Base-by-base conservation (phyloP, 2,113 vertebrate genomes). In the Rhinopithecus roxellana region DNA sequence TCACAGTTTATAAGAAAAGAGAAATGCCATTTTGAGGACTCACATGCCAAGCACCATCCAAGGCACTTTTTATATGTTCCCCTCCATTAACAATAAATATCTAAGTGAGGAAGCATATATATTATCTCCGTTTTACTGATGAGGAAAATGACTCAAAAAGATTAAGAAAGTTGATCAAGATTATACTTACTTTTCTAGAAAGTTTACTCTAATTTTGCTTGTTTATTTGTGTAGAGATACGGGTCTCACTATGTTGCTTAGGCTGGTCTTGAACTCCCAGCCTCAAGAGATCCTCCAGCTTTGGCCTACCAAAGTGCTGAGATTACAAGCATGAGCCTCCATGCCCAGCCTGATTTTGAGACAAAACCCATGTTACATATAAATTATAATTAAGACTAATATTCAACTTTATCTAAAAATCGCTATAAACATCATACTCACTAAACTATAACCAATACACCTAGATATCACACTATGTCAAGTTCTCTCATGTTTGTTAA, bases 131-230 rank as follows among this genome's bases (percentile, higher is more conserved):
- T 89, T 70, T 97, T 48, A 67, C 22, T 92, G 55, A 83, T 78
- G 43, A 85, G 43, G 2, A n/a, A 90, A 84, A 95, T 80, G 32
- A 87, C 67, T 59, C 32, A 11, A 89, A 69, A 90, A 52, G 8
- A 55, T 55, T 77, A 80, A 78, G 32, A 89, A 83, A 57, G 8
- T 72, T 94, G n/a, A 89, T 17, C 22, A 77, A 87, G 7, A 2
- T 64, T 55, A 93, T 74, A 79, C 25, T 74, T 89, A 78, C 75
- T 87, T 96, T 84, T 87, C 69, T 74, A 92, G 38, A 93, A 86
- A 55, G 3, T 88, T 61, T 43, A 30, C 50, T 79, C 80, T 89
- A 40, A 83, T 92, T 64, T 64, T 64, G 61, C 30, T 64, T 30
- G 61, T 64, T 61, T 59, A 9, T 59, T 61, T 64, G 61, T 64